phyloP scores from a whole-genome alignment of 2,888 invertebrate species.

The Drosophila emarginata region DNA sequence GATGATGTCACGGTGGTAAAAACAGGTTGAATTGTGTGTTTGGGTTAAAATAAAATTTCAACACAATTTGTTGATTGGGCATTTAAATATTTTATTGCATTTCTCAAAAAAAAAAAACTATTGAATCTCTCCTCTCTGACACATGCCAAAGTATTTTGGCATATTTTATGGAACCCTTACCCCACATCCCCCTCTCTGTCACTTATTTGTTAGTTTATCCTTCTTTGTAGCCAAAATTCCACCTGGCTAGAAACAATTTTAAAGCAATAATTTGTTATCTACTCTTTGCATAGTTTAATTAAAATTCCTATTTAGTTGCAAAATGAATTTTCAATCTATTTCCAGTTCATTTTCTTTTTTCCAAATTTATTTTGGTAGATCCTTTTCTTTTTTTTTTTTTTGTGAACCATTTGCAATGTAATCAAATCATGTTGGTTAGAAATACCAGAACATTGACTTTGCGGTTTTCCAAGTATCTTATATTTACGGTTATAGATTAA shows the following conservation, averaged over 20 bases:
- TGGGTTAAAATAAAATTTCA: conserved; percentile 21
- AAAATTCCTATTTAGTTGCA: conserved; percentile 59
- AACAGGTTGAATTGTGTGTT: not conserved
- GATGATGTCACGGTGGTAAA: no score
- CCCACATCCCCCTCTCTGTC: not conserved
- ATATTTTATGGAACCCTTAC: conserved; percentile 13
- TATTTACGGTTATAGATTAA: not conserved
- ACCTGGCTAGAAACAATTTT: conserved; percentile 30
- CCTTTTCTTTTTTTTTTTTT: not conserved
- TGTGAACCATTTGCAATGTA: conserved; percentile 23
- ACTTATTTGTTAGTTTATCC: not conserved
- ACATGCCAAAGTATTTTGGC: conserved; percentile 29
- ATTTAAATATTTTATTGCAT: conserved; percentile 75
- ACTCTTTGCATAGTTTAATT: conserved; percentile 58
- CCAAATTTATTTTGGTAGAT: not conserved
- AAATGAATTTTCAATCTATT: conserved; percentile 36
- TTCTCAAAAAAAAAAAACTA: conserved; percentile 15
- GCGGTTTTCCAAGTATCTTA: conserved; percentile 16
- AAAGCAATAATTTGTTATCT: conserved; percentile 53
- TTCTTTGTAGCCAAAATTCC: not conserved
- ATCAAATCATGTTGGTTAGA: conserved; percentile 34
- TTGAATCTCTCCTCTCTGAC: conserved; percentile 27
- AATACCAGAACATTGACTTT: conserved; percentile 30
- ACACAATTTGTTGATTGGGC: conserved; percentile 65
- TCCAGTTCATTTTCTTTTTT: not conserved